phyloP scores from a whole-genome alignment of 1,140 invertebrate species.

The Chironomus tepperi region DNA sequence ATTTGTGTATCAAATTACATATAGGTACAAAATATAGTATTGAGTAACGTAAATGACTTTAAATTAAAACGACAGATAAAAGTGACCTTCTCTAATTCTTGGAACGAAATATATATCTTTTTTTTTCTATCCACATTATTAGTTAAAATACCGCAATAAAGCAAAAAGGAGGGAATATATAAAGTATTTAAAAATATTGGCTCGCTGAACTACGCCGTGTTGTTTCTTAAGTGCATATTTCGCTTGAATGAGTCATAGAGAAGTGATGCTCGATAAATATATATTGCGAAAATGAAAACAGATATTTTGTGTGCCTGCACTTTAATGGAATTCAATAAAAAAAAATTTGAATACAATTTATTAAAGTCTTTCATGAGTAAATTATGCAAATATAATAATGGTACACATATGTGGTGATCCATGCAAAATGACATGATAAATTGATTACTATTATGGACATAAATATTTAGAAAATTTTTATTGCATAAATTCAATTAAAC shows the following conservation, averaged over 20 bases:
- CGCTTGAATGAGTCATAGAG: conserved; percentile 6
- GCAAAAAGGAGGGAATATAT: background rate
- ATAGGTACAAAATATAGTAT: background rate
- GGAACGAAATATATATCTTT: no score
- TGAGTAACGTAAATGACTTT: no score
- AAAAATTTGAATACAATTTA: background rate
- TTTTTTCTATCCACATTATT: no score
- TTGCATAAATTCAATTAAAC: background rate
- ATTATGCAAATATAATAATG: background rate
- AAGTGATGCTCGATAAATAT: conserved; percentile 4
- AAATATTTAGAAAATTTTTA: background rate
- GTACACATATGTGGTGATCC: background rate
- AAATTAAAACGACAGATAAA: no score
- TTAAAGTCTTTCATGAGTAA: background rate
- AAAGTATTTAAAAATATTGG: conserved; percentile 15
- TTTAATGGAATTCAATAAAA: background rate
- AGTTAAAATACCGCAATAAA: no score
- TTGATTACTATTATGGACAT: conserved; percentile 5
- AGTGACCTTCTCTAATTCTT: no score
- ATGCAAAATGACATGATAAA: conserved; percentile 7
- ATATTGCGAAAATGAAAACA: conserved; percentile 11
- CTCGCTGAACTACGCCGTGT: background rate
- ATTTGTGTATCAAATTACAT: background rate
- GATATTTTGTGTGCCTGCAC: background rate
- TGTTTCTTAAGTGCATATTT: conserved; percentile 9